Conservation (phyloP, 2,797 vertebrate genomes). For the Lateolabrax maculatus region DNA sequence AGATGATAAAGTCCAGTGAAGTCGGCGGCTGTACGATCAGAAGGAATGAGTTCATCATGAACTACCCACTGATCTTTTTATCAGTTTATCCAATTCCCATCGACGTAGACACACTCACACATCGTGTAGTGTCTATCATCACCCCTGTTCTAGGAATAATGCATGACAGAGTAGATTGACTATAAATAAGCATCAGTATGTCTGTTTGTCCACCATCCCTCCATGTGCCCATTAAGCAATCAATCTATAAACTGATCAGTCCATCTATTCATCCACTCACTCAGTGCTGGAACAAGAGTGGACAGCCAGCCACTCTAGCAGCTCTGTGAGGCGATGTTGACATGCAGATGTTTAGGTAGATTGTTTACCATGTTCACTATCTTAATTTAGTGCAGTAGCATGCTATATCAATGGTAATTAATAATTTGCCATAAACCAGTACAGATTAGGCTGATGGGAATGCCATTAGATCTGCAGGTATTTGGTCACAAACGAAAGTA, state of each 20-base stretch:
- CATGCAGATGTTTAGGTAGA: neutral
- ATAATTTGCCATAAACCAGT: neutral
- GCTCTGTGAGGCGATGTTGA: neutral
- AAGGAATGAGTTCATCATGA: constrained; percentile 22
- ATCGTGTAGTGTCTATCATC: constrained; percentile 12
- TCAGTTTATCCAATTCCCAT: constrained; percentile 38
- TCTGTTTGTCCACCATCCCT: constrained; percentile 9
- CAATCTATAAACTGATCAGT: constrained; percentile 17
- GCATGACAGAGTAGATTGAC: neutral
- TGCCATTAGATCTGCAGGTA: neutral
- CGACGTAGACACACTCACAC: constrained; percentile 20
- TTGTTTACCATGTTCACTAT: neutral
- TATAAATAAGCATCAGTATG: constrained; percentile 19
- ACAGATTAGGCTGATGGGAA: neutral
- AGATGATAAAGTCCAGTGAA: constrained; percentile 24
- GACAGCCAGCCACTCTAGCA: neutral
- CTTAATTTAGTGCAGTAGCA: neutral
- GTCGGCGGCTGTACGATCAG: neutral
- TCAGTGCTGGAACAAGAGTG: neutral
- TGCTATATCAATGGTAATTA: neutral
- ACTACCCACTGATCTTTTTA: constrained; percentile 32
- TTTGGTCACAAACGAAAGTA: neutral
- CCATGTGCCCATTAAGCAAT: neutral
- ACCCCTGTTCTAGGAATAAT: constrained; percentile 21
- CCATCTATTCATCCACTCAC: neutral